Conservation (phyloP, 2,888 invertebrate genomes). For the Patella depressa region DNA sequence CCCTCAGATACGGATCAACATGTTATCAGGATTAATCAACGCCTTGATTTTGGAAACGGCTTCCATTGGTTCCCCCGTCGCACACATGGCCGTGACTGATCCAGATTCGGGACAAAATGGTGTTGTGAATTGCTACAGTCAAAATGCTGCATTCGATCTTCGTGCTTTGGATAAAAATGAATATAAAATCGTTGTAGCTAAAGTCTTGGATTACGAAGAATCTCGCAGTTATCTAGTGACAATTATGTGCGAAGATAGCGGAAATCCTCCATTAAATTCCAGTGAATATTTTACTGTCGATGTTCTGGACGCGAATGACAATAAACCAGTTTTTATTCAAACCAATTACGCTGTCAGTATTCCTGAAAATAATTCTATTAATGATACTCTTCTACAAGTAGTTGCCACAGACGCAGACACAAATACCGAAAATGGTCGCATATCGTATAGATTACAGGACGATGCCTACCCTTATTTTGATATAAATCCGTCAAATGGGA, state of each 20-base stretch:
- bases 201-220: conserved; percentile 58
- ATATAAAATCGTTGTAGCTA: conserved; percentile 55
- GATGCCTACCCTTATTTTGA: conserved; percentile 47
- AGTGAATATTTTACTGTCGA: conserved; percentile 52
- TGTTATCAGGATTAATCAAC: conserved; percentile 23
- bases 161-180: conserved; percentile 50
- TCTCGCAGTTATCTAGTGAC: conserved; percentile 49
- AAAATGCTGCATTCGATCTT: conserved; percentile 43
- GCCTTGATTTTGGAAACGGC: conserved; percentile 57
- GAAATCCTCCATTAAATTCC: conserved; percentile 53
- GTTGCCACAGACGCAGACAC: conserved; percentile 59
- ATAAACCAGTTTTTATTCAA: conserved; percentile 55
- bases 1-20: conserved; percentile 76
- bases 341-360: conserved; percentile 47
- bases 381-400: conserved; percentile 54
- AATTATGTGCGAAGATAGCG: conserved; percentile 62
- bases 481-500: conserved; percentile 50
- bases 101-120: conserved; percentile 60
- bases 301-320: conserved; percentile 66
- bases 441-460: conserved; percentile 46
- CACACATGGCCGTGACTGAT: conserved; percentile 60
- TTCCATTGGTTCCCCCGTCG: conserved; percentile 57
- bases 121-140: conserved; percentile 45
- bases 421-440: conserved; percentile 40
- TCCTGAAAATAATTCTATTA: conserved; percentile 59